Percentiles rank a stretch among this genome's conserved stretches.
Evolutionary conservation across 2,113 vertebrate genomes (phyloP).

Genomic region (Silurus glanis): DNA sequence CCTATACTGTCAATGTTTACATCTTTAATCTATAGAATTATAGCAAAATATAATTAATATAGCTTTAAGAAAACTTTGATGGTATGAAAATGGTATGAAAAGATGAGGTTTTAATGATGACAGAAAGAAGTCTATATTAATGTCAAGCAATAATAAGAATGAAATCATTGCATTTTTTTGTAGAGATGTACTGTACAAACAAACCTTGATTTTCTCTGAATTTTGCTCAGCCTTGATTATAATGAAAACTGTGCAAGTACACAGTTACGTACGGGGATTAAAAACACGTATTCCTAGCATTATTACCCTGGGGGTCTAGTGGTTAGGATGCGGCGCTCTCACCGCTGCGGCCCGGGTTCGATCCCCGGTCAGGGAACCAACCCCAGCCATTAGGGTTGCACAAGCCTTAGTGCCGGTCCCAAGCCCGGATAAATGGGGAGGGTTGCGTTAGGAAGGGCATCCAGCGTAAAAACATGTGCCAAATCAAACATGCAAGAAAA

Average conservation of each 20-base stretch:
- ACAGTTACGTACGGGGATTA: background rate
- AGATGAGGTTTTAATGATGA: background rate
- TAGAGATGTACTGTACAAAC: background rate
- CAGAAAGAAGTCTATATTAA: background rate
- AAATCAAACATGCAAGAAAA: no score
- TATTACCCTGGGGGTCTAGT: no score
- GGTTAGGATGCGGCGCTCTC: no score
- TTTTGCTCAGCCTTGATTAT: conserved; percentile 22
- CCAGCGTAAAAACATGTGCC: no score
- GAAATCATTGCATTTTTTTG: background rate
- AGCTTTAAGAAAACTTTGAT: background rate
- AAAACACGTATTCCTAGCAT: background rate
- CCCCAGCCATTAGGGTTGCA: no score
- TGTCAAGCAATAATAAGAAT: background rate
- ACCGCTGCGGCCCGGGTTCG: no score
- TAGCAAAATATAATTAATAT: background rate
- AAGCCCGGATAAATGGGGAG: no score
- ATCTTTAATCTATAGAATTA: background rate
- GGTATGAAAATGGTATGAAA: background rate
- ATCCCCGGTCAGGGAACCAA: no score
- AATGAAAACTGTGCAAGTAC: background rate
- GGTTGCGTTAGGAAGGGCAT: no score
- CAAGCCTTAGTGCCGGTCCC: no score
- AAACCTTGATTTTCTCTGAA: background rate
- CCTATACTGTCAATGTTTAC: background rate